phyloP scores from a whole-genome alignment of 2,113 vertebrate species.

The Elgaria multicarinata region DNA sequence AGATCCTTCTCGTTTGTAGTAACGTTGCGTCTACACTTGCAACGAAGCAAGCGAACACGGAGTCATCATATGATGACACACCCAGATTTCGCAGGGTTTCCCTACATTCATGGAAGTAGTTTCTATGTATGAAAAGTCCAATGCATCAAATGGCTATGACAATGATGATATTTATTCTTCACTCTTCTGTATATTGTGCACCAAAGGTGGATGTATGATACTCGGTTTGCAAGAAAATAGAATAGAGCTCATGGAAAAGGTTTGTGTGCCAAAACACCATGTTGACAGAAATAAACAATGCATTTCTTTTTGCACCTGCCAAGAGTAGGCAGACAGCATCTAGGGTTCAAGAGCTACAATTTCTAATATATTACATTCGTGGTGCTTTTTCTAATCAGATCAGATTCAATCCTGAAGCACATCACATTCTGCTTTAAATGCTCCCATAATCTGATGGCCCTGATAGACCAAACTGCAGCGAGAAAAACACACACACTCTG shows the following conservation, averaged over 20 bases:
- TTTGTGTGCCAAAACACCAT: constrained; percentile 51
- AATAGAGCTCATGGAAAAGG: constrained; percentile 45
- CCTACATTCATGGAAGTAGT: background rate
- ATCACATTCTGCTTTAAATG: constrained; percentile 43
- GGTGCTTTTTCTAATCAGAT: constrained; percentile 39
- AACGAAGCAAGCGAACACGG: background rate
- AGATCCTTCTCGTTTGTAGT: too few relatives aligned
- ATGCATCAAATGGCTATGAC: background rate
- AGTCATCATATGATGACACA: background rate
- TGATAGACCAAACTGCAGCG: constrained; percentile 44
- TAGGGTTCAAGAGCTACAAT: constrained; percentile 52
- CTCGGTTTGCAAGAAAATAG: constrained; percentile 37
- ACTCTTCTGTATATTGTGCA: background rate
- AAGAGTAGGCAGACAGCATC: constrained; percentile 48
- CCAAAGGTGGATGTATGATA: background rate
- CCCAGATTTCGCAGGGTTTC: background rate
- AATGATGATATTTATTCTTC: background rate
- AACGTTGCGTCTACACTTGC: background rate
- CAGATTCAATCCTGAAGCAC: constrained; percentile 53
- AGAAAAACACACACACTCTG: background rate
- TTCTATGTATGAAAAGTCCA: background rate
- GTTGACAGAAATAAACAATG: constrained; percentile 37
- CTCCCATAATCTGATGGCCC: constrained; percentile 44
- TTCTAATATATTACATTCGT: constrained; percentile 43
- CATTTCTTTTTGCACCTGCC: constrained; percentile 53